phyloP scores from a whole-genome alignment of 2,888 invertebrate genomes.

The Apodemia duryi region DNA sequence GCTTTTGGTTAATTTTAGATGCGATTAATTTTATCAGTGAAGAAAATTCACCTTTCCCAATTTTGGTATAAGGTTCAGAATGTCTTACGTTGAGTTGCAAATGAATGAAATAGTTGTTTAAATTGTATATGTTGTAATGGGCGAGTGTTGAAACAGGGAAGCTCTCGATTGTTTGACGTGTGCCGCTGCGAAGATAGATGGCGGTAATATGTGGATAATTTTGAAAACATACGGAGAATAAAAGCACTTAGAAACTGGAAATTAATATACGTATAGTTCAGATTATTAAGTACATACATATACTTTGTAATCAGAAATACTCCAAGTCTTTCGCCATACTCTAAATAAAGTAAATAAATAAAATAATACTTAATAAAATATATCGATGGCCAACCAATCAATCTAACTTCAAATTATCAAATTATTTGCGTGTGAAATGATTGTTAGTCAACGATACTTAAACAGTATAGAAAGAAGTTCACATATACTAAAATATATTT shows the following conservation, averaged over 20 bases:
- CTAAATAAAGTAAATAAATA: too few relatives aligned
- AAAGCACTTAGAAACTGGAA: background rate
- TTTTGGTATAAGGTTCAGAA: constrained; percentile 24
- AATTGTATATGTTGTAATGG: constrained; percentile 39
- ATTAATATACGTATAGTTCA: too few relatives aligned
- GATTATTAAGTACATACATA: too few relatives aligned
- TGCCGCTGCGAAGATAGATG: constrained; percentile 39
- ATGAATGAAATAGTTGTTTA: constrained; percentile 35
- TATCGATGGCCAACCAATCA: too few relatives aligned
- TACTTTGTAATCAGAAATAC: too few relatives aligned
- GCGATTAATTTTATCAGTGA: background rate
- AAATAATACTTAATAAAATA: too few relatives aligned
- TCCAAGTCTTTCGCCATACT: too few relatives aligned
- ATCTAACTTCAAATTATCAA: too few relatives aligned
- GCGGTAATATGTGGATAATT: constrained; percentile 22
- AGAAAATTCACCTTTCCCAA: constrained; percentile 14
- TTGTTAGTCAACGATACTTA: too few relatives aligned
- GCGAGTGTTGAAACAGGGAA: constrained; percentile 46
- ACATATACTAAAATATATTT: too few relatives aligned
- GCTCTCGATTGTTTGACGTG: constrained; percentile 41
- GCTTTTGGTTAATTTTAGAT: constrained; percentile 14
- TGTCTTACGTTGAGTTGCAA: constrained; percentile 25
- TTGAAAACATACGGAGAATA: constrained; percentile 25
- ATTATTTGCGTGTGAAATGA: too few relatives aligned
- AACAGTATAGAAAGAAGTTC: too few relatives aligned